Evolutionary conservation across 2,888 invertebrate genomes (phyloP).

Genomic region (Hyppa rectilinea): DNA sequence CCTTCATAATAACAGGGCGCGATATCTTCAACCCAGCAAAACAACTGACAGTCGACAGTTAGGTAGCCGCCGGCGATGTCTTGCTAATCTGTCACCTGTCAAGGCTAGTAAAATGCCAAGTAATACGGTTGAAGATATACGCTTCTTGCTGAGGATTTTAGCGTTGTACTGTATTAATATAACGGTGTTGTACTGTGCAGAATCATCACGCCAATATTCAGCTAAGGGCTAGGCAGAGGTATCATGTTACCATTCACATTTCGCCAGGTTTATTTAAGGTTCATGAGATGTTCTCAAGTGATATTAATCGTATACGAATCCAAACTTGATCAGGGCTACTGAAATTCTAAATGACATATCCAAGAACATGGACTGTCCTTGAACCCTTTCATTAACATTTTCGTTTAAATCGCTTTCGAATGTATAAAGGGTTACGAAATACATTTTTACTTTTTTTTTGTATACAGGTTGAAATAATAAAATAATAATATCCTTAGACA

Average conservation of each 20-base stretch:
- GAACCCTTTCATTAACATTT: not conserved
- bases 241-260: not conserved
- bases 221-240: not conserved
- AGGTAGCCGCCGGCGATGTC: slow-evolving; percentile 56
- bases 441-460: not conserved
- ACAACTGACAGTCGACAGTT: slow-evolving; percentile 51
- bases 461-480: too few relatives aligned
- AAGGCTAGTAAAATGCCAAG: slow-evolving; percentile 50
- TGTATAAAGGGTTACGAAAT: not conserved
- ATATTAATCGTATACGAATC: not conserved
- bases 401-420: not conserved
- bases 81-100: slow-evolving; percentile 69
- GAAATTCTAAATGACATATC: not conserved
- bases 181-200: not conserved
- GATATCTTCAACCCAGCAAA: slow-evolving; percentile 44
- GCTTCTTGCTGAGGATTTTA: not conserved
- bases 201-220: not conserved
- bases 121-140: slow-evolving; percentile 11
- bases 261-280: not conserved
- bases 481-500: too few relatives aligned
- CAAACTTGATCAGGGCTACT: not conserved
- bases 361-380: not conserved
- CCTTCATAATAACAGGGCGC: slow-evolving; percentile 4
- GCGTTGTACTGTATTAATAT: not conserved
- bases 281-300: too few relatives aligned